These are phyloP conservation scores for Montipora capitata DNA, from an alignment of 92 coral and sea anemone species.

Conservation along the genomic window DNA sequence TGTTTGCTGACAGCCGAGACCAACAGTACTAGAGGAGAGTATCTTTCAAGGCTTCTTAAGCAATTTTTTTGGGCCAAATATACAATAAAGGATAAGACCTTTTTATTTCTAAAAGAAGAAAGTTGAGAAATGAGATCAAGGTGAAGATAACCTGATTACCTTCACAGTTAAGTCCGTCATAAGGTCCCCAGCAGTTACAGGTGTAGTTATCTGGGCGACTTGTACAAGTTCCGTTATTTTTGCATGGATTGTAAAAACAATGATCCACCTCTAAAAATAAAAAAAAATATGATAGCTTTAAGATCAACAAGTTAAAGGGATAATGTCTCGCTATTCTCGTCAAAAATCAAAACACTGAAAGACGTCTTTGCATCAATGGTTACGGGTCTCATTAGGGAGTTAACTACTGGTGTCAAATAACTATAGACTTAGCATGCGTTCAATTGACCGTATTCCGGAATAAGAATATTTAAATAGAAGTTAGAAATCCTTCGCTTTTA, in stretches of 20 bases:
- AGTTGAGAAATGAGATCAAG: background rate
- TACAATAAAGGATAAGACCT: no score
- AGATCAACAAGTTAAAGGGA: background rate
- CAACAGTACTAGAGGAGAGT: no score
- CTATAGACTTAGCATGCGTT: no score
- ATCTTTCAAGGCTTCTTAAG: no score
- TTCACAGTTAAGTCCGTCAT: slow-evolving; percentile 9
- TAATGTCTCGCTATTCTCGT: no score
- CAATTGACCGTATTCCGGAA: no score
- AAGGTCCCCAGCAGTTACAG: background rate
- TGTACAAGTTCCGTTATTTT: slow-evolving; percentile 8
- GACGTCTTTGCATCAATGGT: background rate
- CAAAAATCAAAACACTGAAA: background rate
- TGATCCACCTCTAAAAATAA: background rate
- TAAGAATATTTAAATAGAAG: no score
- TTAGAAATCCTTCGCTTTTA: no score
- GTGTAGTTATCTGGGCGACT: background rate
- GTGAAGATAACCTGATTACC: background rate
- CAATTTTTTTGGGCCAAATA: no score
- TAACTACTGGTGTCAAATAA: no score
- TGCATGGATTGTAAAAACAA: background rate
- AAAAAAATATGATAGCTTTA: background rate
- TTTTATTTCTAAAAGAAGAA: background rate
- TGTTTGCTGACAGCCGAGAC: no score
- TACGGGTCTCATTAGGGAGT: no score